Evolutionary conservation across 2,113 vertebrate genomes (phyloP), one percentile per base, ranked within the genome.

Genomic region (Porphyrio hochstetteri): DNA sequence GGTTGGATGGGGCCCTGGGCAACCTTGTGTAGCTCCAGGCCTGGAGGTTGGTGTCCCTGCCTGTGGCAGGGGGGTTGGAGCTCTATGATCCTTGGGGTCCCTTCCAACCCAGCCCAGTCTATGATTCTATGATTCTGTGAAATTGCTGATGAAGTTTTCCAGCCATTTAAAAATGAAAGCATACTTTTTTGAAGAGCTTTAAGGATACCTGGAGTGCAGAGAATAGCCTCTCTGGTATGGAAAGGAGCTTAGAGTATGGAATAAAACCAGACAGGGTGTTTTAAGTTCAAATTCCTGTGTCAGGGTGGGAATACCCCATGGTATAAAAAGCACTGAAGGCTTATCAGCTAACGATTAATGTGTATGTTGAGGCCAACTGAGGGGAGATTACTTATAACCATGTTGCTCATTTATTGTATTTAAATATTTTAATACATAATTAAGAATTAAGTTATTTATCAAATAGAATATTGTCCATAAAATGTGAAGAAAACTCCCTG

Each of bases 141-240:
- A 46, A 90, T 44, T 55, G 36, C 89, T 87, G 84, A 46, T 61
- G 87, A 69, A 86, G 82, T 90, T 95, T 81, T 90, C 80, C 61
- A 71, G 61, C 48, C 44, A 5, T 64, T 75, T 91, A 17, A 53
- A 94, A 93, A 76, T n/a, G 20, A 19, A 67, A 53, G 50, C 7
- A 15, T 57, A 10, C 29, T 79, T 57, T 50, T 72, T 77, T 21
- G 59, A 56, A 76, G 60, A 69, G 36, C 21, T 84, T 71, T 44
- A 53, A 71, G 60, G 80, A 20, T 55, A 46, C 35, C 10, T 48
- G 57, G 69, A 71, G 25, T 5, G 19, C 48, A 71, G 74, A 46
- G 36, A 92, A 40, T 31, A 19, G 31, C 42, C 12, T 44, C 16
- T 70, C 38, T 76, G 46, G 35, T n/a, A 1, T 12, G 65, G 33